phyloP scores from a whole-genome alignment of 2,113 vertebrate species.

The Phyllostomus hastatus region DNA sequence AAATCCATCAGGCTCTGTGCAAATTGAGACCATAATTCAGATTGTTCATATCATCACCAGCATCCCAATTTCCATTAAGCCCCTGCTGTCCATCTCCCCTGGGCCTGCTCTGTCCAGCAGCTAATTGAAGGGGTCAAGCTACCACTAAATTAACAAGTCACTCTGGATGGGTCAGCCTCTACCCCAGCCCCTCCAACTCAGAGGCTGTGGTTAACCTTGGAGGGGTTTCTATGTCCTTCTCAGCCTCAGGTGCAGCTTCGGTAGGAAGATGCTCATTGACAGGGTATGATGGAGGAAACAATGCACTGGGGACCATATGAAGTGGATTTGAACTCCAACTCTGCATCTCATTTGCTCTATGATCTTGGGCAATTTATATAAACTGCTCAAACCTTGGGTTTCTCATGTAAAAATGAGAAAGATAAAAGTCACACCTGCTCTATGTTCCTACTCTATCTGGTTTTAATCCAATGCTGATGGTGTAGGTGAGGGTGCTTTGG shows the following conservation, averaged over 20 bases:
- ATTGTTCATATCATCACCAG: conserved; percentile 68
- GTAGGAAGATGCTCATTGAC: not conserved
- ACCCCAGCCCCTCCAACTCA: not conserved
- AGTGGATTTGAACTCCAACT: not conserved
- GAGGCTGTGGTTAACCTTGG: conserved; percentile 17
- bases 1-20: conserved; percentile 76
- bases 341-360: not conserved
- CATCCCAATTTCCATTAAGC: conserved; percentile 76
- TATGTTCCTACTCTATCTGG: not conserved
- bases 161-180: not conserved
- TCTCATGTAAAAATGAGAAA: conserved; percentile 11
- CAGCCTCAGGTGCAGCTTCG: not conserved
- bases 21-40: conserved; percentile 84
- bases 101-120: conserved; percentile 65
- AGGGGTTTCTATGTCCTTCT: not conserved
- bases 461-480: not conserved
- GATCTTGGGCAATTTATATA: not conserved
- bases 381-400: not conserved
- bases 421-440: not conserved
- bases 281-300: not conserved
- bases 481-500: not conserved
- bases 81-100: conserved; percentile 73
- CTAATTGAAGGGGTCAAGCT: conserved; percentile 76
- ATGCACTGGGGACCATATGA: not conserved
- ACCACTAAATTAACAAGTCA: conserved; percentile 69